These are phyloP conservation scores for Leuctra nigra DNA, from an alignment of 2,888 invertebrate species.

Conservation along the genomic window DNA sequence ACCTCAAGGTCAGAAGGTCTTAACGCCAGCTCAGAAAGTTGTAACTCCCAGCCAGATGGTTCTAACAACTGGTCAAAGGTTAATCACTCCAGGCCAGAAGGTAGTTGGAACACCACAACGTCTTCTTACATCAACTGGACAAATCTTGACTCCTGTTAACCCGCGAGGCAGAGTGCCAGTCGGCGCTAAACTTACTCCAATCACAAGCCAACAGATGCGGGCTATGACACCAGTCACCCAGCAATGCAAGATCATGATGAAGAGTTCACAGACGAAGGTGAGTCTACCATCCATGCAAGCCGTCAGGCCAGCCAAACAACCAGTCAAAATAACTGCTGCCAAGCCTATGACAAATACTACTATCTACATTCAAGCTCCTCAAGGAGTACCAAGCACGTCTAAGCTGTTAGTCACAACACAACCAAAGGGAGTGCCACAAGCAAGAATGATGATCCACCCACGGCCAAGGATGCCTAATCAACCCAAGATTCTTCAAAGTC, in stretches of 20 bases:
- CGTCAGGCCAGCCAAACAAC: neutral
- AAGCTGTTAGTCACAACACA: neutral
- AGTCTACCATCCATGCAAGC: neutral
- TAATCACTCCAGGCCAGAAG: conserved; percentile 32
- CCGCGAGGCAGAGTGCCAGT: conserved; percentile 27
- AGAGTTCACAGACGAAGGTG: conserved; percentile 25
- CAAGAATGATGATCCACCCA: neutral
- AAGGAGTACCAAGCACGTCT: conserved; percentile 7
- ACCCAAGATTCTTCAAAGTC: conserved; percentile 10
- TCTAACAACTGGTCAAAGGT: conserved; percentile 53
- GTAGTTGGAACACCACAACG: conserved; percentile 19
- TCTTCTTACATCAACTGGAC: conserved; percentile 19
- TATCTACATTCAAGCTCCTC: conserved; percentile 23
- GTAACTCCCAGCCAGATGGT: conserved; percentile 32
- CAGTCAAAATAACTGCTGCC: neutral
- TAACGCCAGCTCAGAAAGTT: conserved; percentile 54
- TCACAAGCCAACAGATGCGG: conserved; percentile 40
- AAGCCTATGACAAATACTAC: conserved; percentile 22
- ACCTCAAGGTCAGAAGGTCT: conserved; percentile 34
- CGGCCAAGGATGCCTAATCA: neutral
- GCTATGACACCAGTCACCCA: conserved; percentile 37
- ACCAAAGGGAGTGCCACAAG: neutral
- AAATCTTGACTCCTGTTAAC: conserved; percentile 21
- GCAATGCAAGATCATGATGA: conserved; percentile 22
- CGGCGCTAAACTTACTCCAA: conserved; percentile 38